These are phyloP conservation scores for Dryococelus australis DNA, from an alignment of 2,888 invertebrate genomes.

Conservation along the genomic window DNA sequence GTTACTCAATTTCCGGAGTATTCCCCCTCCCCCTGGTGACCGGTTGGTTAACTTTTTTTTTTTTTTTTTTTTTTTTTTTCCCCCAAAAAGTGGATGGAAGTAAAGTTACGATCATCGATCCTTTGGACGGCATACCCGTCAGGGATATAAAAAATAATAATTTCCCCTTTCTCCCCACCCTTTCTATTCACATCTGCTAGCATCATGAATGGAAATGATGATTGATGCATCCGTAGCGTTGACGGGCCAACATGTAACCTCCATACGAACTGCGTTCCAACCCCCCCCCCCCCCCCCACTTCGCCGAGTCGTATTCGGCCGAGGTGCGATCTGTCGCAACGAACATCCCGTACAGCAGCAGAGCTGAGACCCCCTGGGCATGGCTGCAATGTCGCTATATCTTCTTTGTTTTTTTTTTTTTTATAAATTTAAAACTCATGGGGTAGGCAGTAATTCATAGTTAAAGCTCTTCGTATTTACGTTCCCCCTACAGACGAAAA, in stretches of 20 bases:
- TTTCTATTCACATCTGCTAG: not conserved
- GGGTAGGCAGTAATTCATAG: no score
- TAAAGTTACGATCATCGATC: no score
- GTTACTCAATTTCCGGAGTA: not conserved
- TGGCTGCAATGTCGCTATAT: no score
- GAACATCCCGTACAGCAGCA: not conserved
- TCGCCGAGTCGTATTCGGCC: no score
- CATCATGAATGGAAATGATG: conserved; percentile 16
- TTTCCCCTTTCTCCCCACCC: not conserved
- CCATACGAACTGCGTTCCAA: not conserved
- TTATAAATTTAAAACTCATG: no score
- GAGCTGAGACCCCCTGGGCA: no score
- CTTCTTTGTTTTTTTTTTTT: no score
- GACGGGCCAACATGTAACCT: not conserved
- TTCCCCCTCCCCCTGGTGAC: not conserved
- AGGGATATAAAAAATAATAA: not conserved
- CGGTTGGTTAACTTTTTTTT: not conserved
- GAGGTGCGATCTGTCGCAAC: not conserved
- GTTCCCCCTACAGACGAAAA: no score
- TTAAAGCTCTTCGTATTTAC: no score
- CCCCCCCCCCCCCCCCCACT: not conserved
- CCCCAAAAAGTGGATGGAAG: no score
- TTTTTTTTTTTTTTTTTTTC: no score
- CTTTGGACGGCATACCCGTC: no score
- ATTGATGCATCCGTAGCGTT: not conserved